Evolutionary conservation across 2,888 invertebrate species (phyloP), one percentile per base, ranked within the genome.

Genomic region (Amiota minor): DNA sequence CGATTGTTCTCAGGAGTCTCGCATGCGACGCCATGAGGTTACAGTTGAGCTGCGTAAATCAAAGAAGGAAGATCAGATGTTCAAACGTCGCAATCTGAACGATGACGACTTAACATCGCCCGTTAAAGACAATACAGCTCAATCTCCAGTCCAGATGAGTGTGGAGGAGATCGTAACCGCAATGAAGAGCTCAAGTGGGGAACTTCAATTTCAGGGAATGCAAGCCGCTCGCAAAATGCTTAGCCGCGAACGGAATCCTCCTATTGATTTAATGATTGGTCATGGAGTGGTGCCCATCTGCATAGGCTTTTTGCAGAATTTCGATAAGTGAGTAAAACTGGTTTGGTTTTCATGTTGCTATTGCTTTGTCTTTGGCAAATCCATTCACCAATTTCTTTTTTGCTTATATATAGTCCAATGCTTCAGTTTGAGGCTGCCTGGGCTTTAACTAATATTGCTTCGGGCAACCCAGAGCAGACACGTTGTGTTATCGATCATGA

Each of bases 401-500:
- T 14, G n/a, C 16, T 9, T 59, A 20, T 11, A 20, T 59, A 8
- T 73, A 96, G 95, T 79, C 90, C 93, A 0, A 91, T 93, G 69
- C 90, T 97, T 0, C 96, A 98, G 89, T 99, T 99, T 90, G 99
- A 99, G 90, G 95, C 98, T 0, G 95, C 98, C 0, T 99, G 99
- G 99, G 98, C 98, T 0, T 90, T 99, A 72, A 99, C 99, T 45
- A 99, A 99, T 88, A 96, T 99, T 71, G 98, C 99, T 0, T 98
- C 98, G 0, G 99, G 99, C 10, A 96, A 96, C 0, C 93, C 95
- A 0, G 94, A 95, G 0, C 98, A 99, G 89, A 99, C 99, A 0
- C 92, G 94, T 80, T 93, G 94, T 18, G 97, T 98, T 0, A 94
- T 98, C 3, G 91, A 92, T 88, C 93, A 94, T 53, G 95, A 96